A percentile compares a stretch with the other conserved stretches of the same genome.
These are phyloP conservation scores for Micrasema longulum DNA, from an alignment of 1,140 invertebrate species.

Conservation along the genomic window DNA sequence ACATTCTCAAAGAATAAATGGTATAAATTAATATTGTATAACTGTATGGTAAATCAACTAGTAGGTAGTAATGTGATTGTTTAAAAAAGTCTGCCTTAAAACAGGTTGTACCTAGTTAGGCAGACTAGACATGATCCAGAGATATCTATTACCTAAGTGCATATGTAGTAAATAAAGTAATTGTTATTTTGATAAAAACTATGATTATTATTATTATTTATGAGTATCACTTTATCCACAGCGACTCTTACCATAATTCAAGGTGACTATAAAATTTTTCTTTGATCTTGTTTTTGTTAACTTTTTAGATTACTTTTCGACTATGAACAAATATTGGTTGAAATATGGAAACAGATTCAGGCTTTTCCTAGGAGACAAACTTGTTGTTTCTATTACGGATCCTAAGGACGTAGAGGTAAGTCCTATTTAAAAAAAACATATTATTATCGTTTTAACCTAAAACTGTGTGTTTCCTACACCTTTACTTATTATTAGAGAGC, in stretches of 20 bases:
- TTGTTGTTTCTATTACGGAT: conserved; percentile 37
- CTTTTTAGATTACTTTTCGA: conserved; percentile 46
- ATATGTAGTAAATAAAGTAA: too few relatives aligned
- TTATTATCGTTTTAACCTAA: too few relatives aligned
- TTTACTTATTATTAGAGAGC: not conserved
- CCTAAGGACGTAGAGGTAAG: conserved; percentile 48
- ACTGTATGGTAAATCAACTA: too few relatives aligned
- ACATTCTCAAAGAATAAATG: not conserved
- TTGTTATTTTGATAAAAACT: not conserved
- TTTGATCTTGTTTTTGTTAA: not conserved
- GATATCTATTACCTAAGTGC: too few relatives aligned
- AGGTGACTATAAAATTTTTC: not conserved
- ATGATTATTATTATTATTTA: not conserved
- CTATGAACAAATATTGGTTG: conserved; percentile 28
- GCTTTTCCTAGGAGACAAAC: conserved; percentile 37
- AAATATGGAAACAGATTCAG: conserved; percentile 44
- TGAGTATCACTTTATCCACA: not conserved
- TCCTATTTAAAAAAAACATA: not conserved
- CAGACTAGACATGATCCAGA: too few relatives aligned
- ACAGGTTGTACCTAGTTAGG: too few relatives aligned
- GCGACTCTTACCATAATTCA: not conserved
- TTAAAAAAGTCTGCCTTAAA: too few relatives aligned
- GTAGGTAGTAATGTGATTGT: too few relatives aligned
- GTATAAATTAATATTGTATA: too few relatives aligned
- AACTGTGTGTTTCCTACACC: not conserved